Base-by-base conservation (phyloP, 1,140 invertebrate species). In the Plodia interpunctella region DNA sequence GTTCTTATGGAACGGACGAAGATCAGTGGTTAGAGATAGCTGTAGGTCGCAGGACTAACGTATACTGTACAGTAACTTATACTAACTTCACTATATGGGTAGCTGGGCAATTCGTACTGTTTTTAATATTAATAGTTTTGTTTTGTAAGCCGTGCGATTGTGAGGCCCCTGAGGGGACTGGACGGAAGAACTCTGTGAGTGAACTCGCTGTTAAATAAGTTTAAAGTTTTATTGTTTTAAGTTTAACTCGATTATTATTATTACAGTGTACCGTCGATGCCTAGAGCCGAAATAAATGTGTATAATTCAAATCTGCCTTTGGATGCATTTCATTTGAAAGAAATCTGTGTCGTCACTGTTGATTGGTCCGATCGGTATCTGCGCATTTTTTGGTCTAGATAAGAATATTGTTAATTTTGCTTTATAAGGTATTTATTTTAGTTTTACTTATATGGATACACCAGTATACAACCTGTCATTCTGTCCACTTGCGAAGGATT, bases 401-500 rank as follows among this genome's bases (percentile, higher is more conserved):
- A 78, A 85, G 80, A 75, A 68, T 87, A 80, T 83, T 76, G 75
- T 84, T 86, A 80, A 80, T 74, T 76, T 84, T 69, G 74, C 79
- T 83, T 82, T 66, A 77, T 87, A 88, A 88, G 86, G 79, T 89
- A 89, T 89, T 89, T 89, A 89, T 89, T 89, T 89, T 89, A 89
- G 87, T 86, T 85, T 75, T 83, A 88, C 76, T 79, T 80, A 76
- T 79, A 80, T 83, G 86, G 86, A 89, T 89, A 89, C 87, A 83
- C 68, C 77, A 84, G 87, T 89, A 89, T 89, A 87, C 87, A 89
- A 86, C 65, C 63, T 65, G 70, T 74, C 78, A 70, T 75, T 25
- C 74, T 66, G 64, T 68, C 69, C 61, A 64, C 21, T 68, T 58
- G 70, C 71, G 68, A 57, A 55, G 25, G 50, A 57, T 32, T 53